These are phyloP conservation scores for Periparus ater DNA, from an alignment of 2,797 vertebrate genomes.

Conservation along the genomic window DNA sequence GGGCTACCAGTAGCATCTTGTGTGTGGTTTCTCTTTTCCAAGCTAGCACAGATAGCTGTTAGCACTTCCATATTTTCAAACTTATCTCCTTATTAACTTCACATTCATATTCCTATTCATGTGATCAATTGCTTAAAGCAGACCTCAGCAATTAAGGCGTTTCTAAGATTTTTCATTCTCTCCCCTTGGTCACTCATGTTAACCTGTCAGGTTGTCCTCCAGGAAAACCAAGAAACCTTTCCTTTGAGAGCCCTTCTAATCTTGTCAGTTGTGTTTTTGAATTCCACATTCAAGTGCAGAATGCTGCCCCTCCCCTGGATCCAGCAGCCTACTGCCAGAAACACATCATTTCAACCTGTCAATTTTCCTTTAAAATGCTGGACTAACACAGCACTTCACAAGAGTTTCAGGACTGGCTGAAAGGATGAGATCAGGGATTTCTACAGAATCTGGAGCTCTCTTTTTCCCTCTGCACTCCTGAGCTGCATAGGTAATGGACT, in stretches of 20 bases:
- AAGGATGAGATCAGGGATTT: not conserved
- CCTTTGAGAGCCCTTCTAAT: not conserved
- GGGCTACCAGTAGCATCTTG: not conserved
- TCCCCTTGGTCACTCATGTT: not conserved
- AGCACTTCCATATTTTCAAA: not conserved
- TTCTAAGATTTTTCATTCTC: not conserved
- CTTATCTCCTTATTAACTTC: not conserved
- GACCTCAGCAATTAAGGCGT: not conserved
- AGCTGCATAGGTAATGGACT: not conserved
- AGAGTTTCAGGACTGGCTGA: not conserved
- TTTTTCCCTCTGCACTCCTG: not conserved
- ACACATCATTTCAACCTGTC: not conserved
- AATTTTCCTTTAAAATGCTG: not conserved
- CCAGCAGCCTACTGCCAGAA: not conserved
- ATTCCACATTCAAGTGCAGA: accelerated
- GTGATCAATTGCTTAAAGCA: not conserved
- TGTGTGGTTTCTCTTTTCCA: not conserved
- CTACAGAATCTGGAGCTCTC: not conserved
- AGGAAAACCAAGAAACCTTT: not conserved
- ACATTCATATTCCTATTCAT: not conserved
- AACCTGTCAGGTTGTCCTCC: not conserved
- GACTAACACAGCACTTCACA: not conserved
- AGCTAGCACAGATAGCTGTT: not conserved
- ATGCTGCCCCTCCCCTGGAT: not conserved
- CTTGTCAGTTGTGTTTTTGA: not conserved